Percentiles rank a stretch among this genome's conserved stretches.
phyloP scores from a whole-genome alignment of 2,797 vertebrate genomes.

The Bovichtus variegatus region DNA sequence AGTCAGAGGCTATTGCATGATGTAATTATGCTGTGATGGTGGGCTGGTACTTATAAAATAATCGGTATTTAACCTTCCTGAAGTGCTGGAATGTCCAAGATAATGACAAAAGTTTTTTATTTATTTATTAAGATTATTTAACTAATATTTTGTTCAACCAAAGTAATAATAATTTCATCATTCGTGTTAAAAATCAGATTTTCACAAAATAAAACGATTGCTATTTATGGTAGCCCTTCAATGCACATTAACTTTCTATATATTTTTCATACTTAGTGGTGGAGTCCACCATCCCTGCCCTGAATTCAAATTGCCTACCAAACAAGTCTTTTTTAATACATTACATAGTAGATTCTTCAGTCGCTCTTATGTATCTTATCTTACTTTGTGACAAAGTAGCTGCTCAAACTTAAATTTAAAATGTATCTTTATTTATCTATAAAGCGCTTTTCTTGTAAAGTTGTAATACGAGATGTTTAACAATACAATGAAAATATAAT shows the following conservation, averaged over 20 bases:
- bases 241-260: neutral
- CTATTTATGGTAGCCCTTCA: no score
- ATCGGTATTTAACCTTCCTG: conserved; percentile 15
- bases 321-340: no score
- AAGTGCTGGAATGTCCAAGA: neutral
- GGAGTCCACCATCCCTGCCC: neutral
- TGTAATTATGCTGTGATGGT: conserved; percentile 33
- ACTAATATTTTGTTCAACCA: neutral
- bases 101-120: neutral
- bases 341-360: neutral
- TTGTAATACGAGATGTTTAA: no score
- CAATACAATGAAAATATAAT: no score
- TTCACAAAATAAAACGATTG: no score
- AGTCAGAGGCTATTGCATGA: conserved; percentile 42
- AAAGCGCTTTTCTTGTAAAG: no score
- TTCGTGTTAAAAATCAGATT: no score
- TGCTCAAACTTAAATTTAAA: no score
- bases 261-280: neutral
- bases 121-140: neutral
- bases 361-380: neutral
- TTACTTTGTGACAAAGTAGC: neutral
- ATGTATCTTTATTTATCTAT: no score
- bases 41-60: conserved; percentile 2
- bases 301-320: no score
- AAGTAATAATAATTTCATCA: neutral